These are phyloP conservation scores for Magallana nippona DNA, from an alignment of 2,888 invertebrate species.

Conservation along the genomic window DNA sequence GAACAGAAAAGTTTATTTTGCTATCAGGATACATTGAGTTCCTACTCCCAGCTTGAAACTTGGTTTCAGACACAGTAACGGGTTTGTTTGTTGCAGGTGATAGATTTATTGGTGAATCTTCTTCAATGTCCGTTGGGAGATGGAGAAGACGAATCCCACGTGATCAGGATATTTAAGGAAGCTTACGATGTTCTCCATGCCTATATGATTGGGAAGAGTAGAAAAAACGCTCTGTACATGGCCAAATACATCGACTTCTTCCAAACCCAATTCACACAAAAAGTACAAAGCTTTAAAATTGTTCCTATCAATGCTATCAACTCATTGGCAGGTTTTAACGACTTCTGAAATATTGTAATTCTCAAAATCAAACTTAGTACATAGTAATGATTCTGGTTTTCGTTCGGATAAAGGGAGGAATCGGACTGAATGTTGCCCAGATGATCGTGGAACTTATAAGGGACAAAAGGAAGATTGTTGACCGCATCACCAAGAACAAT, in stretches of 20 bases:
- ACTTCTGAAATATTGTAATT: too few relatives aligned
- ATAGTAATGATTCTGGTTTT: background rate
- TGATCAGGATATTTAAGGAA: slow-evolving; percentile 78
- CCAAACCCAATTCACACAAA: slow-evolving; percentile 79
- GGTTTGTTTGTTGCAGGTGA: slow-evolving; percentile 68
- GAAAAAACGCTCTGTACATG: slow-evolving; percentile 80
- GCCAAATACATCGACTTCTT: slow-evolving; percentile 81
- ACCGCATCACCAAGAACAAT: slow-evolving; percentile 77
- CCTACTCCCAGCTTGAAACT: too few relatives aligned
- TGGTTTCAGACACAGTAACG: background rate
- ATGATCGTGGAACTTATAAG: slow-evolving; percentile 79
- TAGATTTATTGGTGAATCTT: slow-evolving; percentile 78
- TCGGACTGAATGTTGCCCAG: slow-evolving; percentile 78
- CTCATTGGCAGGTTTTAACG: too few relatives aligned
- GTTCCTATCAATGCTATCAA: too few relatives aligned
- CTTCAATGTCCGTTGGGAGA: slow-evolving; percentile 76
- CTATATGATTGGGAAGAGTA: slow-evolving; percentile 79
- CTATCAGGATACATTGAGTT: too few relatives aligned
- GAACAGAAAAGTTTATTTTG: background rate
- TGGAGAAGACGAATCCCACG: slow-evolving; percentile 75
- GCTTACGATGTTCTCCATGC: slow-evolving; percentile 79
- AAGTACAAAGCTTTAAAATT: slow-evolving; percentile 58
- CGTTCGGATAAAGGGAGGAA: slow-evolving; percentile 75
- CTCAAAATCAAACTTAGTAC: too few relatives aligned
- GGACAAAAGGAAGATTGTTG: slow-evolving; percentile 79